Conservation (phyloP, 92 coral and sea anemone species). For the Diadumene lineata region DNA sequence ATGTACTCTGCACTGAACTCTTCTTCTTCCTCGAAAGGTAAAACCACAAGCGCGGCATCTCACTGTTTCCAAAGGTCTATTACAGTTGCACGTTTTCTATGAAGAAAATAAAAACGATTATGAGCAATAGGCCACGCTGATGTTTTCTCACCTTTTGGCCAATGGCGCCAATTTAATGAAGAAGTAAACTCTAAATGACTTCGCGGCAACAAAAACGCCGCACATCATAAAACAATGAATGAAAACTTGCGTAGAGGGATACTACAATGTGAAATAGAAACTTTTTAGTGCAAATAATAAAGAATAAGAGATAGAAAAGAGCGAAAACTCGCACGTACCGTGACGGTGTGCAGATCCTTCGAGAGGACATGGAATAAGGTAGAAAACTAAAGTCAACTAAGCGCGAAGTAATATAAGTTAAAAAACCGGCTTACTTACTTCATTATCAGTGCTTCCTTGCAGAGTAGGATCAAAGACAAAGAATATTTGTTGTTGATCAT, state of each 20-base stretch:
- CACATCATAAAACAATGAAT: background rate
- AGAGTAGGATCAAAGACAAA: background rate
- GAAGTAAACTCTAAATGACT: background rate
- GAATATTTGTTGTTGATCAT: background rate
- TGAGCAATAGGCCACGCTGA: background rate
- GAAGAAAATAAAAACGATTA: background rate
- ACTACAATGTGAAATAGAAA: background rate
- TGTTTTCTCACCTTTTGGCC: background rate
- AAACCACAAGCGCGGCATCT: slow-evolving; percentile 47
- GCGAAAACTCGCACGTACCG: too few relatives aligned
- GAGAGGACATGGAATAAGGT: too few relatives aligned
- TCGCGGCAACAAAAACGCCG: background rate
- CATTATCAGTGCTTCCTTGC: background rate
- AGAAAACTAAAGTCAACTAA: too few relatives aligned
- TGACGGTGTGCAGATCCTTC: too few relatives aligned
- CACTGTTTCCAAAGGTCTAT: slow-evolving; percentile 39
- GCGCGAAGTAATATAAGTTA: background rate
- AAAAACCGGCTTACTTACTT: background rate
- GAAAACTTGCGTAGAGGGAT: background rate
- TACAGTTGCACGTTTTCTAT: slow-evolving; percentile 49
- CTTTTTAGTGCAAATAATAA: background rate
- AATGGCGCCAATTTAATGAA: too few relatives aligned
- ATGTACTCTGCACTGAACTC: slow-evolving; percentile 50
- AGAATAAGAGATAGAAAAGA: background rate
- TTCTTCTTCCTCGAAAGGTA: slow-evolving; percentile 46